A percentile compares a stretch with the other conserved stretches of the same genome.
phyloP scores from a whole-genome alignment of 2,888 invertebrate genomes.

The Dugesia japonica region DNA sequence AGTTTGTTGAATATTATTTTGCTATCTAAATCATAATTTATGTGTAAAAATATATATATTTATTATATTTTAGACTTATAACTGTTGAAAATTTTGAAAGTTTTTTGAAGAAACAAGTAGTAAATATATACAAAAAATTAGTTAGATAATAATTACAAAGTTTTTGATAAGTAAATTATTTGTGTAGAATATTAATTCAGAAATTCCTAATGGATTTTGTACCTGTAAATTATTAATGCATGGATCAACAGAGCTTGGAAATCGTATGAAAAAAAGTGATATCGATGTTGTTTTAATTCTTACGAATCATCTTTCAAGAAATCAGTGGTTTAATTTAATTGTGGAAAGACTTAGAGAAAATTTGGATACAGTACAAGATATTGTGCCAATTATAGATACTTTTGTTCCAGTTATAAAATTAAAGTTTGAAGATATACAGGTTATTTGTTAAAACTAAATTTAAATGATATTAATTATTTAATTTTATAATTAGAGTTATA shows the following conservation, averaged over 20 bases:
- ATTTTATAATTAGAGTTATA: too few species aligned
- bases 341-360: background rate
- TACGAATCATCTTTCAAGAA: background rate
- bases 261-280: background rate
- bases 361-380: background rate
- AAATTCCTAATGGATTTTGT: background rate
- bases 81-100: background rate
- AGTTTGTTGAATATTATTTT: background rate
- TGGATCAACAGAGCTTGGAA: background rate
- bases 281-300: background rate
- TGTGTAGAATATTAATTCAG: background rate
- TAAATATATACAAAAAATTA: background rate
- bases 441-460: background rate
- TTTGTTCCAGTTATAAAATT: constrained; percentile 3
- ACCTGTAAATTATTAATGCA: background rate
- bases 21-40: too few species aligned
- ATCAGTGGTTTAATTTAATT: background rate
- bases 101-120: background rate
- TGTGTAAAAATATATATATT: too few species aligned
- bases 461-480: too few species aligned
- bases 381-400: background rate
- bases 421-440: background rate
- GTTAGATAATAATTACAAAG: background rate
- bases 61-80: background rate
- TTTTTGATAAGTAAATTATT: too few species aligned